These are phyloP conservation scores for Ecdyonurus torrentis DNA, from an alignment of 2,888 invertebrate species.

Conservation along the genomic window DNA sequence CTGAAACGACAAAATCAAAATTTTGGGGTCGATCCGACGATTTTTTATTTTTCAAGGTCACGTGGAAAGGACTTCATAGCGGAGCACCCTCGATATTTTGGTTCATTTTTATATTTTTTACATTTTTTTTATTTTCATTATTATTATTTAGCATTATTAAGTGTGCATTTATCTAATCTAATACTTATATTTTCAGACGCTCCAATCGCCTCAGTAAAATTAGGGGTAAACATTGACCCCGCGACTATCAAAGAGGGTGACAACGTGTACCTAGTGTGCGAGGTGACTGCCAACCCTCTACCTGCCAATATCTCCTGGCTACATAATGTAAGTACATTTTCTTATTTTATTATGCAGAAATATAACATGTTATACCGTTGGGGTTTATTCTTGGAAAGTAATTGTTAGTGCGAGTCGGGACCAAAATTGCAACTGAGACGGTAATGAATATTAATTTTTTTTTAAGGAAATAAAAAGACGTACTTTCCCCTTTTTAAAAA, in stretches of 20 bases:
- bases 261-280: slow-evolving; percentile 59
- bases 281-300: slow-evolving; percentile 59
- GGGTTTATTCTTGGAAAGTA: neutral
- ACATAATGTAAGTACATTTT: slow-evolving; percentile 49
- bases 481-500: too few species aligned
- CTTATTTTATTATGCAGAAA: neutral
- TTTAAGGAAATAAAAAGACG: neutral
- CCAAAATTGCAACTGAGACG: neutral
- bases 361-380: neutral
- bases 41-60: too few species aligned
- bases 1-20: too few species aligned
- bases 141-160: too few species aligned
- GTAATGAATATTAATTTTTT: neutral
- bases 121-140: too few species aligned
- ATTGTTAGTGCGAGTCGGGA: too few species aligned
- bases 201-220: slow-evolving; percentile 52
- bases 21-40: too few species aligned
- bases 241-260: slow-evolving; percentile 47
- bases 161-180: too few species aligned
- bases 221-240: slow-evolving; percentile 40
- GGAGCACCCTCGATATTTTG: too few species aligned
- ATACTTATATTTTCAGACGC: slow-evolving; percentile 45
- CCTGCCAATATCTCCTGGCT: slow-evolving; percentile 61
- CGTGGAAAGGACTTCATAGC: too few species aligned
- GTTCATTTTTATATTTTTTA: too few species aligned